Evolutionary conservation across 2,797 vertebrate species (phyloP), one percentile per base, ranked within the genome.

Genomic region (Thaleichthys pacificus): DNA sequence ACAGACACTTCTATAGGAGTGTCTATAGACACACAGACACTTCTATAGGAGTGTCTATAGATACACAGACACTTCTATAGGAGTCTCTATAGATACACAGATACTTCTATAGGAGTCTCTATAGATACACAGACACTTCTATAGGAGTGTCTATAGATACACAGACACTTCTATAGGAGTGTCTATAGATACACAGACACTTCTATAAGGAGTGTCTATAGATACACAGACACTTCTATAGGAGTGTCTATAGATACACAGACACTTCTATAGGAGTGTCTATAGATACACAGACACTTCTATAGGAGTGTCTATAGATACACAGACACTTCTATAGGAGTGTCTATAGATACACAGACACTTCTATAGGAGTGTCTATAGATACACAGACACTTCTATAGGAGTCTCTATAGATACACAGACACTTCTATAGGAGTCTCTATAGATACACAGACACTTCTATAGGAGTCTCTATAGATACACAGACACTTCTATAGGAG

Each of bases 91-190:
- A 42, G 38, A 42, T 42, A 42, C 9, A 42, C 38, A 42, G 38
- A 42, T 8, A 9, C 7, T 42, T 5, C 38, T 42, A 1, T 42
- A 42, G 38, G 6, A 8, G 9, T 42, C 38, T 42, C 38, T 42
- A 77, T 74, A 81, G 72, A 69, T 70, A 72, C 57, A 62, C 77
- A 83, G n/a, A n/a, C n/a, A n/a, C n/a, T n/a, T n/a, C n/a, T n/a
- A n/a, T n/a, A n/a, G n/a, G n/a, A n/a, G n/a, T n/a, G n/a, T n/a
- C n/a, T n/a, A n/a, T n/a, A n/a, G 73, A 66, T 4, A 66, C 3
- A 26, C 38, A 66, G 5, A 66, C 15, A 17, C 2, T 11, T 0
- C 63, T 65, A 1, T 42, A 42, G 38, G 6, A 5, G 38, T 42
- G 8, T 42, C 9, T 42, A 42, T 42, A 42, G 38, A 42, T 42